Evolutionary conservation across 2,888 invertebrate genomes (phyloP).

Genomic region (Drosophila lacicola): DNA sequence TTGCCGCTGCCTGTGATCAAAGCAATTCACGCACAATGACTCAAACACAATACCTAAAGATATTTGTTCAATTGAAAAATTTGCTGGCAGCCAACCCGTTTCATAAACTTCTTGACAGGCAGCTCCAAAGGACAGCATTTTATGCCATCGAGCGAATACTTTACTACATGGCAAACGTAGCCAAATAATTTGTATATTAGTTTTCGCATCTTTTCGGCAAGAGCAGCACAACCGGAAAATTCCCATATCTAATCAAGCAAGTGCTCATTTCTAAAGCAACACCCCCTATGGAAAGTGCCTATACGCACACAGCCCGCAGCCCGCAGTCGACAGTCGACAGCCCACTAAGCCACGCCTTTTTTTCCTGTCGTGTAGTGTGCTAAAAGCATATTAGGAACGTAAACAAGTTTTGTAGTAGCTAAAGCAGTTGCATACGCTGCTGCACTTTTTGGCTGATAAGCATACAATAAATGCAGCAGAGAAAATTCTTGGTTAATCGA

Average conservation of each 20-base stretch:
- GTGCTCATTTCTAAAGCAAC: slow-evolving; percentile 19
- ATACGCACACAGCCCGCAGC: neutral
- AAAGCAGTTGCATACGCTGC: slow-evolving; percentile 9
- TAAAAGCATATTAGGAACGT: slow-evolving; percentile 14
- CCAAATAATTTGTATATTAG: slow-evolving; percentile 9
- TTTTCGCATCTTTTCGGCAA: slow-evolving; percentile 8
- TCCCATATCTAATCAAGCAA: slow-evolving; percentile 48
- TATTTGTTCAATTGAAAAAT: neutral
- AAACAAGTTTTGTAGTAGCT: slow-evolving; percentile 2
- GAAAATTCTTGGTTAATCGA: neutral
- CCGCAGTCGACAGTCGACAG: no score
- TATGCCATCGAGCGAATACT: neutral
- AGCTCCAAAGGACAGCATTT: neutral
- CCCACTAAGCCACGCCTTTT: no score
- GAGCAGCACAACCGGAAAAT: slow-evolving; percentile 6
- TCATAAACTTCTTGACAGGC: no score
- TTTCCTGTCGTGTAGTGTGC: slow-evolving; percentile 1
- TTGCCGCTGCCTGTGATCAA: neutral
- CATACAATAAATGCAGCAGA: slow-evolving; percentile 4
- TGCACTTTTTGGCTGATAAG: slow-evolving; percentile 1
- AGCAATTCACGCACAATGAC: neutral
- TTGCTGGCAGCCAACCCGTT: neutral
- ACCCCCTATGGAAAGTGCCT: neutral
- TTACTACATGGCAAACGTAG: slow-evolving; percentile 2
- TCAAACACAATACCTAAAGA: neutral